phyloP scores from a whole-genome alignment of 1,140 invertebrate genomes.

The Achroia grisella region DNA sequence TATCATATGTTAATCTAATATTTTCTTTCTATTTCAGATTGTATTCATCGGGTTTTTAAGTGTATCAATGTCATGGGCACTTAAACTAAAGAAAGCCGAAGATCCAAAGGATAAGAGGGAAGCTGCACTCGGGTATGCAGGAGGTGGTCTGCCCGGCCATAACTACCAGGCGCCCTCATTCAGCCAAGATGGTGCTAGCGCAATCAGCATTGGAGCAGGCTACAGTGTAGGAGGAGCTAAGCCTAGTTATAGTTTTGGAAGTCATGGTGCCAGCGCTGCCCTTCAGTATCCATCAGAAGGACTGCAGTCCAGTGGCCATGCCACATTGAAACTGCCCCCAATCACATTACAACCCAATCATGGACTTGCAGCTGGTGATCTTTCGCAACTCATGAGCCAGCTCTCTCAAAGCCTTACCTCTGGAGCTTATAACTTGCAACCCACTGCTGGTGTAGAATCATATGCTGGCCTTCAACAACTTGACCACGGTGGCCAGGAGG shows the following conservation, averaged over 20 bases:
- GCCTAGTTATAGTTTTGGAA: slow-evolving; percentile 41
- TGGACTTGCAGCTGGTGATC: slow-evolving; percentile 38
- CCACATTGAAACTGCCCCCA: slow-evolving; percentile 48
- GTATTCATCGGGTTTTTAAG: slow-evolving; percentile 42
- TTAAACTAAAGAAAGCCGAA: slow-evolving; percentile 38
- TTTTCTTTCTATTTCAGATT: slow-evolving; percentile 40
- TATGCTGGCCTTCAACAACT: slow-evolving; percentile 27
- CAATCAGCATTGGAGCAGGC: slow-evolving; percentile 60
- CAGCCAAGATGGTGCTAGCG: slow-evolving; percentile 45
- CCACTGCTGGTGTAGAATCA: slow-evolving; percentile 23
- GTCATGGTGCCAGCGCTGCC: slow-evolving; percentile 30
- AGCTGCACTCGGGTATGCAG: slow-evolving; percentile 34
- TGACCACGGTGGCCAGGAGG: slow-evolving; percentile 25
- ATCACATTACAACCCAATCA: slow-evolving; percentile 48
- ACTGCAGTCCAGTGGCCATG: slow-evolving; percentile 35
- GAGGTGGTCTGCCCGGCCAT: slow-evolving; percentile 26
- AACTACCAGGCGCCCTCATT: slow-evolving; percentile 37
- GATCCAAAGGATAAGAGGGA: slow-evolving; percentile 61
- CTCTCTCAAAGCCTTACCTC: slow-evolving; percentile 47
- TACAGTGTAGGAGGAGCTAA: slow-evolving; percentile 61
- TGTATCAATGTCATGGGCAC: slow-evolving; percentile 46
- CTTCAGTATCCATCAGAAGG: slow-evolving; percentile 45
- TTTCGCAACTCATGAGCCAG: slow-evolving; percentile 59
- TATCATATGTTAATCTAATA: background rate
- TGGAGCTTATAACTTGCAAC: slow-evolving; percentile 40